Percentiles rank a stretch among this genome's conserved stretches.
These are phyloP conservation scores for Diplolepis rosae DNA, from an alignment of 2,888 invertebrate species.

Conservation along the genomic window DNA sequence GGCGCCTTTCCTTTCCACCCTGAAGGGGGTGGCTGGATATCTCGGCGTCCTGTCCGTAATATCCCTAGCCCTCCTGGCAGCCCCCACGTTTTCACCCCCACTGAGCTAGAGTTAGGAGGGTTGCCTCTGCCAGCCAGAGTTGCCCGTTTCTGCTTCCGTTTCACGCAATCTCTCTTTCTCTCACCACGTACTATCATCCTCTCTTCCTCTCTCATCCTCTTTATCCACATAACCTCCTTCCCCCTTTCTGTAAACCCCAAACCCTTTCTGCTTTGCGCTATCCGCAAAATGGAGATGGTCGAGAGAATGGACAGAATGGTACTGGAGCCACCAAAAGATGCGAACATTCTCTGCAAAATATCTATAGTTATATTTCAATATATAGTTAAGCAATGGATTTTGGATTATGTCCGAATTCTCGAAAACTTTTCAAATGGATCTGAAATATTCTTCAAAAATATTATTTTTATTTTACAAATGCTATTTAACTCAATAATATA, in stretches of 20 bases:
- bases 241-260: slow-evolving; percentile 39
- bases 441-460: too few species aligned
- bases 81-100: slow-evolving; percentile 48
- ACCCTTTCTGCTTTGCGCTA: slow-evolving; percentile 17
- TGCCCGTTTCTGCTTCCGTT: slow-evolving; percentile 54
- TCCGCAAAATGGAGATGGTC: slow-evolving; percentile 60
- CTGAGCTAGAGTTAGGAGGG: slow-evolving; percentile 68
- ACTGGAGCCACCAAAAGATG: slow-evolving; percentile 37
- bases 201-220: slow-evolving; percentile 46
- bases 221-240: slow-evolving; percentile 39
- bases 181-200: slow-evolving; percentile 47
- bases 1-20: slow-evolving; percentile 62
- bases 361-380: not conserved
- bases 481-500: too few species aligned
- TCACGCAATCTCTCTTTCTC: slow-evolving; percentile 46
- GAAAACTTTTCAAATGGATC: too few species aligned
- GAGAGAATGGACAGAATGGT: slow-evolving; percentile 58
- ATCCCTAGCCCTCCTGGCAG: slow-evolving; percentile 64
- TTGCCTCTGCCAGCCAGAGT: slow-evolving; percentile 57
- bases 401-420: too few species aligned
- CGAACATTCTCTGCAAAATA: slow-evolving; percentile 16
- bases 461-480: too few species aligned
- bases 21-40: slow-evolving; percentile 65
- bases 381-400: not conserved
- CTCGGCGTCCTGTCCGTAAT: slow-evolving; percentile 72